Evolutionary conservation across 2,113 vertebrate genomes (phyloP).

Genomic region (Trichomycterus rosablanca): DNA sequence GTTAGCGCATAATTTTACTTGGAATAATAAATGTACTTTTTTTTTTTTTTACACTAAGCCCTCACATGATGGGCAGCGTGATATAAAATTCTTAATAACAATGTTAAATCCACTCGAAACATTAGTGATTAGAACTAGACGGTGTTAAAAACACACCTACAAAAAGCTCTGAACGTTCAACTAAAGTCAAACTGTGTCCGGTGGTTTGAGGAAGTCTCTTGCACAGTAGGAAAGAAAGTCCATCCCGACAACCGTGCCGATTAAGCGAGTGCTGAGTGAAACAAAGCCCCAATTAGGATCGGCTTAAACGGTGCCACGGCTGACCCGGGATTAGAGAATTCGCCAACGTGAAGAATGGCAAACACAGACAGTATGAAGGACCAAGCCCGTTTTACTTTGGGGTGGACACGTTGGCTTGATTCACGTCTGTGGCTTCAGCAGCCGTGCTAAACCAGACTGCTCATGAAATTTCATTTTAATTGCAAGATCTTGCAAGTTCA

Average conservation of each 20-base stretch:
- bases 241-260: conserved; percentile 57
- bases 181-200: conserved; percentile 77
- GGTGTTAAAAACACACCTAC: conserved; percentile 88
- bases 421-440: no score
- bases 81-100: conserved; percentile 60
- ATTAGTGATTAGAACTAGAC: conserved; percentile 91
- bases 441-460: no score
- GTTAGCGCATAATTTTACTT: conserved; percentile 65
- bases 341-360: background rate
- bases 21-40: background rate
- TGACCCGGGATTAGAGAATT: conserved; percentile 7
- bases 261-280: conserved; percentile 18
- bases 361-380: background rate
- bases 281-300: conserved; percentile 34
- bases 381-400: no score
- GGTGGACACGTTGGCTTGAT: no score
- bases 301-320: conserved; percentile 7
- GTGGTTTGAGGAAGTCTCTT: conserved; percentile 88
- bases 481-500: no score
- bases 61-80: conserved; percentile 90
- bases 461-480: no score
- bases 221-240: conserved; percentile 54
- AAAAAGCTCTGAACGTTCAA: conserved; percentile 73
- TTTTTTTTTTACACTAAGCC: conserved; percentile 90
- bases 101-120: conserved; percentile 91